These are phyloP conservation scores for Philotrypesis tridentata DNA, from an alignment of 1,140 invertebrate genomes.

Conservation along the genomic window DNA sequence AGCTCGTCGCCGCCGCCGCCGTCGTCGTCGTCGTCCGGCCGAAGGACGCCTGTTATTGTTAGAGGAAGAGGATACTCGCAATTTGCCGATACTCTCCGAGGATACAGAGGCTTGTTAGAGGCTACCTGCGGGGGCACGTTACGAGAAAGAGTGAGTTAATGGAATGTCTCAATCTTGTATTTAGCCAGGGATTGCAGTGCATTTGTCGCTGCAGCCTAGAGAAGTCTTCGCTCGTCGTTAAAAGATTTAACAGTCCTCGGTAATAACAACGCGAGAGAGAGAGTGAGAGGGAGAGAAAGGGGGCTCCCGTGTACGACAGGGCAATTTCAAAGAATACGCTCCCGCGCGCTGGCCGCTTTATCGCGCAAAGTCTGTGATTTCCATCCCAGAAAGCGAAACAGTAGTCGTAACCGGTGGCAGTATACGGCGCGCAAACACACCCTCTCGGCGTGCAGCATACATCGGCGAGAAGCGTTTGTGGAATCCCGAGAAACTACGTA, in stretches of 20 bases:
- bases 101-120: not conserved
- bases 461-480: not conserved
- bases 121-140: not conserved
- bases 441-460: not conserved
- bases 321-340: not conserved
- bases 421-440: too few relatives aligned
- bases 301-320: too few relatives aligned
- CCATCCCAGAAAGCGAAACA: not conserved
- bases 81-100: constrained; percentile 12
- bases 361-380: not conserved
- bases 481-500: not conserved
- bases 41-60: constrained; percentile 7
- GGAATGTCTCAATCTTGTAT: constrained; percentile 27
- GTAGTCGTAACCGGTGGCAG: constrained; percentile 19
- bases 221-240: not conserved
- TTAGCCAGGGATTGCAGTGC: not conserved
- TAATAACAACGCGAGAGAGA: too few relatives aligned
- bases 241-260: not conserved
- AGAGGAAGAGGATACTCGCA: not conserved
- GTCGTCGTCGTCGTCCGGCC: not conserved
- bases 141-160: not conserved
- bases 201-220: not conserved
- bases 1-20: too few relatives aligned
- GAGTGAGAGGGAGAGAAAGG: too few relatives aligned
- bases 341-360: not conserved